Conservation (phyloP, 2,797 vertebrate species). For the Hoplostethus mediterraneus region DNA sequence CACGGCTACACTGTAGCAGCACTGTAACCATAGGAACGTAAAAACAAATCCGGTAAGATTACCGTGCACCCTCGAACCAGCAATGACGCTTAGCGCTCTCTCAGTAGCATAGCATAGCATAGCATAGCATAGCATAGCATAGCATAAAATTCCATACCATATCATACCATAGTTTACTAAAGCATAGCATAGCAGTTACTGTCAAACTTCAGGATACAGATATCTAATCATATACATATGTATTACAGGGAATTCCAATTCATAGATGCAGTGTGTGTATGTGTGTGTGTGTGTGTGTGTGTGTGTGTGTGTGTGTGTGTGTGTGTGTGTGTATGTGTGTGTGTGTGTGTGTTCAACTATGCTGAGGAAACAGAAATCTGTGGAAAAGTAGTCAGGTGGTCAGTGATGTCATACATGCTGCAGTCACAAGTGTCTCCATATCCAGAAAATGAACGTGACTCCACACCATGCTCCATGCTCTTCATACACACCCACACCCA, state of each 20-base stretch:
- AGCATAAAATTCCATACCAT: too few relatives aligned
- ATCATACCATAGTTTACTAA: too few relatives aligned
- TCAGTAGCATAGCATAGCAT: too few relatives aligned
- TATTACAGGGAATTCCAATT: background rate
- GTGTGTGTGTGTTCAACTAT: background rate
- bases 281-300: background rate
- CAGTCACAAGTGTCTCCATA: slow-evolving; percentile 17
- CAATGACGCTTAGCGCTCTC: too few relatives aligned
- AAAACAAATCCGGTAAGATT: too few relatives aligned
- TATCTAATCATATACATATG: too few relatives aligned
- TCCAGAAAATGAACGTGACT: slow-evolving; percentile 49
- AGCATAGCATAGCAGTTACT: too few relatives aligned
- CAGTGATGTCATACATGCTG: slow-evolving; percentile 46
- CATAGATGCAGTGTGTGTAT: background rate
- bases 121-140: too few relatives aligned
- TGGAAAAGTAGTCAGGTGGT: slow-evolving; percentile 32
- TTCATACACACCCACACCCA: background rate
- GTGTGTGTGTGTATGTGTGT: background rate
- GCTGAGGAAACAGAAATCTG: slow-evolving; percentile 24
- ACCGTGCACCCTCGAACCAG: too few relatives aligned
- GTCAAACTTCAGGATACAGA: too few relatives aligned
- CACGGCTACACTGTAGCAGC: too few relatives aligned
- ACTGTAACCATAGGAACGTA: too few relatives aligned
- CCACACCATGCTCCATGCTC: slow-evolving; percentile 26
- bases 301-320: background rate